Percentiles rank a stretch among this genome's conserved stretches.
Evolutionary conservation across 2,113 vertebrate genomes (phyloP).

Genomic region (Empidonax alnorum): DNA sequence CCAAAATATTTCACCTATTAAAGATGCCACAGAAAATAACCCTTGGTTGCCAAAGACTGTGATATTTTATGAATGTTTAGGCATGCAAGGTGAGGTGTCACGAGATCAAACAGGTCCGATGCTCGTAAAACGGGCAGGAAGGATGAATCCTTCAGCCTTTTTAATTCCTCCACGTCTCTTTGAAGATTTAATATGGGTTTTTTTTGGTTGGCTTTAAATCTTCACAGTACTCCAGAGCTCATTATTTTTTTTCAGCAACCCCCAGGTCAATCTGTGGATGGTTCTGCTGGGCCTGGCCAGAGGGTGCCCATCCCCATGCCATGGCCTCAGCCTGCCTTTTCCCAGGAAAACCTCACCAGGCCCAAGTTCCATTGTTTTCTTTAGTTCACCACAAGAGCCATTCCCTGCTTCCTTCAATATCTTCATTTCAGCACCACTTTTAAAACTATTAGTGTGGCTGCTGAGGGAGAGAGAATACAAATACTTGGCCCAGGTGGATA

Average conservation of each 20-base stretch:
- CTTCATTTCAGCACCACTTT: neutral
- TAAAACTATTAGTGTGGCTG: neutral
- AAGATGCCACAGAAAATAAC: neutral
- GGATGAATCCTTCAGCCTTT: neutral
- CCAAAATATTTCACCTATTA: neutral
- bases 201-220: neutral
- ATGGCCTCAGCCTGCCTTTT: neutral
- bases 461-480: neutral
- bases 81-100: neutral
- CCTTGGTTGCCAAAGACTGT: neutral
- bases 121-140: slow-evolving; percentile 26
- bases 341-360: neutral
- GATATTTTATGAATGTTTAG: neutral
- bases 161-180: neutral
- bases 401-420: neutral
- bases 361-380: neutral
- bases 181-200: neutral
- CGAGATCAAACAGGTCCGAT: slow-evolving; percentile 4
- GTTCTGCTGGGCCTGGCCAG: neutral
- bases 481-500: neutral
- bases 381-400: neutral
- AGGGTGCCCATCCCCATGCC: neutral
- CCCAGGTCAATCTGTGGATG: fast-evolving
- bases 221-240: neutral
- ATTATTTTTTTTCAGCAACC: neutral